These are phyloP conservation scores for Saguinus imperator DNA, from an alignment of 2,113 vertebrate species.

Conservation along the genomic window DNA sequence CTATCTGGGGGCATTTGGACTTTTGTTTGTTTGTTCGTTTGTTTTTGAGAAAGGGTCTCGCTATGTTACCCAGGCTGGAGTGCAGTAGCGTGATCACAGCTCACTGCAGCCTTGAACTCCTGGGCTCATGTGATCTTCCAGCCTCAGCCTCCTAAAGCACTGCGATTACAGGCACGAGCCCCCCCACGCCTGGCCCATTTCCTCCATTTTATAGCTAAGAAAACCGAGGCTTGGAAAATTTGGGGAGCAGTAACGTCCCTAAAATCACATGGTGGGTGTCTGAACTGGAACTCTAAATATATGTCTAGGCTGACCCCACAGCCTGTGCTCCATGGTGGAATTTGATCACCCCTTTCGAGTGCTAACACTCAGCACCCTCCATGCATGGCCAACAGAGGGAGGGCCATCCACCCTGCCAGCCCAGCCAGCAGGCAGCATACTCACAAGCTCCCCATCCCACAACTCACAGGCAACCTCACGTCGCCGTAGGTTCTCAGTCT, in stretches of 20 bases:
- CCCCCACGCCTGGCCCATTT: background rate
- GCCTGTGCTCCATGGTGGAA: background rate
- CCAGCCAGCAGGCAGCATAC: background rate
- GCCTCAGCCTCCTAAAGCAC: background rate
- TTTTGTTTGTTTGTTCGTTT: background rate
- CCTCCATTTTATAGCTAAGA: background rate
- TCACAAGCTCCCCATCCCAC: background rate
- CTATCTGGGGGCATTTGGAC: no score
- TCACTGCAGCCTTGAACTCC: background rate
- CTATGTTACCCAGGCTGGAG: background rate
- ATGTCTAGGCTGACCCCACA: background rate
- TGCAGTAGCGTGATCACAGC: no score
- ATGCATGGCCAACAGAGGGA: background rate
- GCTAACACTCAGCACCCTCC: background rate
- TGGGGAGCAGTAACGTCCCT: background rate
- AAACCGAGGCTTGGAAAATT: background rate
- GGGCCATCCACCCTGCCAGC: accelerated
- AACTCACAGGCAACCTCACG: conserved; percentile 93
- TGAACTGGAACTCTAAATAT: background rate
- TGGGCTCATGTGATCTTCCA: background rate
- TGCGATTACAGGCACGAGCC: background rate
- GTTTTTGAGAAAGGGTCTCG: background rate
- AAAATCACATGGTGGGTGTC: background rate
- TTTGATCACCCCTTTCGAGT: accelerated
- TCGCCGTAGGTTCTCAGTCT: conserved; percentile 90